Percentiles rank a stretch among this genome's conserved stretches.
phyloP scores from a whole-genome alignment of 2,797 vertebrate genomes.

The Semotilus atromaculatus region DNA sequence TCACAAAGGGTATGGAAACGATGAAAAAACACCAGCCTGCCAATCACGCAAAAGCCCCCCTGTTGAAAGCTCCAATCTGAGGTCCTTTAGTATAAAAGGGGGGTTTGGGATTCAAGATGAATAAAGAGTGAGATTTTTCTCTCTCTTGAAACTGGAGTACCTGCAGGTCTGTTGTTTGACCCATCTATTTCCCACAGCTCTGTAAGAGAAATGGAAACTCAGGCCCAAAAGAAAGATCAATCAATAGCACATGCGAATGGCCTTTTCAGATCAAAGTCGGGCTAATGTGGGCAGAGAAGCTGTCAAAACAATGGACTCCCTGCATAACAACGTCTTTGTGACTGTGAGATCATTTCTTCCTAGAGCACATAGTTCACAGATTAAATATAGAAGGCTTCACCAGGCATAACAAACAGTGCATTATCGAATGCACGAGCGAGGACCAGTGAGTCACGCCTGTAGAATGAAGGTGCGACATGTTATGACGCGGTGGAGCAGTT shows the following conservation, averaged over 20 bases:
- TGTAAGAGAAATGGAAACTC: conserved; percentile 36
- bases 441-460: conserved; percentile 31
- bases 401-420: conserved; percentile 50
- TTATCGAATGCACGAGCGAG: conserved; percentile 28
- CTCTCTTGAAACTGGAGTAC: conserved; percentile 20
- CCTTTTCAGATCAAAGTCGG: conserved; percentile 59
- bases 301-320: conserved; percentile 56
- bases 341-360: conserved; percentile 37
- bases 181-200: conserved; percentile 17
- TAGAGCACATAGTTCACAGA: conserved; percentile 45
- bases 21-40: background rate
- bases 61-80: conserved; percentile 35
- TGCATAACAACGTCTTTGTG: conserved; percentile 30
- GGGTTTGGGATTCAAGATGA: conserved; percentile 19
- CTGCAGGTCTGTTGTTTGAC: conserved; percentile 37
- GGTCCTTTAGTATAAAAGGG: conserved; percentile 12
- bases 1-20: conserved; percentile 48
- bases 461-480: conserved; percentile 53
- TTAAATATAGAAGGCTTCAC: conserved; percentile 52
- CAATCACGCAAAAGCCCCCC: conserved; percentile 26
- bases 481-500: conserved; percentile 2
- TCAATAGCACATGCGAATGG: conserved; percentile 56
- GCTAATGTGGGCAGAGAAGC: conserved; percentile 47
- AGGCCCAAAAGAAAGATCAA: conserved; percentile 45
- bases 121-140: conserved; percentile 28